Conservation (phyloP, 2,113 vertebrate species). For the Sardina pilchardus region DNA sequence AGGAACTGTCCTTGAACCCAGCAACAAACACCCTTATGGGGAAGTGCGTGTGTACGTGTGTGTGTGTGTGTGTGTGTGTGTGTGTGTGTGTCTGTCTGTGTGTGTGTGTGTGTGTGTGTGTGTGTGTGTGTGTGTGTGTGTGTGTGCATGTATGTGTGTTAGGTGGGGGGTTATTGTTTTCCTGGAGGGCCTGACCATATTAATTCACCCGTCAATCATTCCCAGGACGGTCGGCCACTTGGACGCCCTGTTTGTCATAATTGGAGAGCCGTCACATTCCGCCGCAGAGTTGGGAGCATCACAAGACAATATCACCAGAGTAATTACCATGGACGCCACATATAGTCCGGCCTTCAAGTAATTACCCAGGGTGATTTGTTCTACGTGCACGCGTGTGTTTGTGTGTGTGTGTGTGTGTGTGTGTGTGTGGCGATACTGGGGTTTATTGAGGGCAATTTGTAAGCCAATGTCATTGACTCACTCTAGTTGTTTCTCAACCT, state of each 20-base stretch:
- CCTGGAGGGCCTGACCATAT: slow-evolving; percentile 73
- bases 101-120: background rate
- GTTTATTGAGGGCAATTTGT: too few species aligned
- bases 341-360: slow-evolving; percentile 55
- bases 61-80: background rate
- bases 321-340: slow-evolving; percentile 67
- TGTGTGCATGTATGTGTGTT: slow-evolving; percentile 40
- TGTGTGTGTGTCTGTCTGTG: background rate
- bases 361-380: slow-evolving; percentile 49
- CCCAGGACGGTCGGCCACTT: slow-evolving; percentile 51
- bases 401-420: background rate
- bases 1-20: slow-evolving; percentile 69
- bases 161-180: slow-evolving; percentile 64
- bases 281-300: slow-evolving; percentile 69
- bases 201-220: slow-evolving; percentile 80
- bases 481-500: too few species aligned
- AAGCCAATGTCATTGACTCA: too few species aligned
- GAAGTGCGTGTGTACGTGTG: background rate
- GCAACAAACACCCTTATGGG: slow-evolving; percentile 46
- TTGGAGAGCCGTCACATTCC: slow-evolving; percentile 71
- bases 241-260: slow-evolving; percentile 66
- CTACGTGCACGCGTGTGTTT: background rate
- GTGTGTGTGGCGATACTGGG: background rate
- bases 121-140: background rate
- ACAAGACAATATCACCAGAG: slow-evolving; percentile 69